Evolutionary conservation across 2,113 vertebrate species (phyloP), one percentile per base, ranked within the genome.

Genomic region (Boulengeromyrus knoepffleri): DNA sequence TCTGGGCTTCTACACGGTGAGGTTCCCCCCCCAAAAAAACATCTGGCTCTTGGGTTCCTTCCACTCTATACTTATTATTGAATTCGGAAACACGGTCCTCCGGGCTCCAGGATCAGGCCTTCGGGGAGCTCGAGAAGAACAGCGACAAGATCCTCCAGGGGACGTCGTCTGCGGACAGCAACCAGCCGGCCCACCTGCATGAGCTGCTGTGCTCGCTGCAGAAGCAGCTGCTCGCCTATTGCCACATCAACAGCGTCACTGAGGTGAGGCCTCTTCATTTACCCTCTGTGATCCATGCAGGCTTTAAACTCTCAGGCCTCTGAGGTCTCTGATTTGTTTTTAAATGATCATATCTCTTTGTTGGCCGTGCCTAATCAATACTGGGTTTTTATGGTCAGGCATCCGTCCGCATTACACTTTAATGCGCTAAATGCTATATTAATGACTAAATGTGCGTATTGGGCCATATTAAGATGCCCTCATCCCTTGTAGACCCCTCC

Each of bases 81-180:
- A 17, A 5, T 39, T 6, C 15, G 17, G 31, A 42, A 47, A 47
- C 45, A 5, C 45, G 7, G 19, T 46, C 9, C 62, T 47, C 8
- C 66, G 83, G 92, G 45, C 80, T 91, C 91, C 92, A 99, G 99
- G 99, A 99, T 92, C 98, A 99, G 94, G 99, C 99, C 0, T 98
- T 99, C 83, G 99, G 99, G 39, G 99, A 99, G 92, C 95, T 99
- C 94, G 99, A 99, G 95, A 99, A 99, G 93, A 99, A 99, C 94
- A 99, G 99, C 89, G 99, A 99, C 92, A 99, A 99, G 92, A 95
- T 98, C 91, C 96, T 98, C 66, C 96, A 97, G 88, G 97, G 97
- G 89, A 95, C 96, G 4, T 99, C 99, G 0, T 96, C 98, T 0
- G 98, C 98, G 0, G 98, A 99, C 94, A 99, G 98, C 95, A 98